phyloP scores from a whole-genome alignment of 2,113 vertebrate genomes.

The Scalopus aquaticus region DNA sequence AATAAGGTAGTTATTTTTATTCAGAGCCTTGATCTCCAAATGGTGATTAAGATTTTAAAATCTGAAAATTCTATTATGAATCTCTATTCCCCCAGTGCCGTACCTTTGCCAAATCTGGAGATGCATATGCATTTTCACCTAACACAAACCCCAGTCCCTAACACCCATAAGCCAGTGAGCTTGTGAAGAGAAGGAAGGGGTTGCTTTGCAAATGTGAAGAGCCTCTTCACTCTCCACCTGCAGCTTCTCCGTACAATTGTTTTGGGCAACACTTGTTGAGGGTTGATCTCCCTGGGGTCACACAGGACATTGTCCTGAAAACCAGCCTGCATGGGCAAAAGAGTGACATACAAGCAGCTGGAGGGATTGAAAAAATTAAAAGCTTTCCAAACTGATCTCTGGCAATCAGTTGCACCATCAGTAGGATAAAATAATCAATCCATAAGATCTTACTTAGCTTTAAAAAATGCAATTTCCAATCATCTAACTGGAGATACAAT shows the following conservation, averaged over 20 bases:
- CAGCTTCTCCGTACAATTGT: background rate
- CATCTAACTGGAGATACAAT: background rate
- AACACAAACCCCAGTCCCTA: background rate
- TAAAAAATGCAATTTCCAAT: background rate
- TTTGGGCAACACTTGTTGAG: background rate
- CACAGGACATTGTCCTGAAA: background rate
- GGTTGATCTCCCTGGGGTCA: background rate
- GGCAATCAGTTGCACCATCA: background rate
- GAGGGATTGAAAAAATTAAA: background rate
- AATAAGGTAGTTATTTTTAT: background rate
- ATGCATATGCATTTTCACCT: background rate
- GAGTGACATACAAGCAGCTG: too few species aligned
- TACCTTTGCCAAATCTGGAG: background rate
- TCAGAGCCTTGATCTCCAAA: background rate
- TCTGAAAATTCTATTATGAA: background rate
- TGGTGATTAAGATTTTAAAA: background rate
- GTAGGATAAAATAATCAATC: background rate
- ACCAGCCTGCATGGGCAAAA: accelerated
- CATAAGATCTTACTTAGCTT: background rate
- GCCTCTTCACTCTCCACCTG: background rate
- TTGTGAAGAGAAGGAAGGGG: background rate
- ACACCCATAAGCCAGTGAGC: background rate
- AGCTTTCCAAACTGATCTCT: background rate
- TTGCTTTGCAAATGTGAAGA: background rate
- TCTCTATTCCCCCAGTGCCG: background rate